Base-by-base conservation (phyloP, 2,888 invertebrate species). In the Ormyrus labotus region DNA sequence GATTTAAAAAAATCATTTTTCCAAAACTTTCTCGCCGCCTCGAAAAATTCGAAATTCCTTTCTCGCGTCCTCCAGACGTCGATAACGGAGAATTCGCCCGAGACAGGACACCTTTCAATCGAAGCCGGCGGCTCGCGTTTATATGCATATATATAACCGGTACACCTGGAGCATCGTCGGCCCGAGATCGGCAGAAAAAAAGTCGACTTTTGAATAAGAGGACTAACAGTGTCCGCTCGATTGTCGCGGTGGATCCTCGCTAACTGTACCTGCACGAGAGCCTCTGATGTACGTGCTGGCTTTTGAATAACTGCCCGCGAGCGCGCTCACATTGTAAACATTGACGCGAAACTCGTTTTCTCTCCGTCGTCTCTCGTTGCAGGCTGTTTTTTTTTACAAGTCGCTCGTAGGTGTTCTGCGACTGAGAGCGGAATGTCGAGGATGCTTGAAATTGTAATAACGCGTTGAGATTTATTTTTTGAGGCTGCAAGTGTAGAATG, bases 181-280 rank as follows among this genome's bases (percentile, higher is more conserved):
- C 1, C 19, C 19, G 19, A 19, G 19, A 19, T 3, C n/a, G 7
- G 13, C 10, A 57, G 5, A 11, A 13, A 57, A 57, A 69, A 11
- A 45, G 19, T 10, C 6, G 13, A 48, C 47, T 7, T 6, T 19
- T 51, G 48, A 47, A 50, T 47, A 19, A 50, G 51, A 13, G 45
- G 65, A 65, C 65, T 19, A 34, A 13, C n/a, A 34, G 19, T 10
- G 19, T 10, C n/a, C 53, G 47, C 45, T 57, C 47, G 47, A n/a
- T 57, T 51, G 57, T 9, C 55, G 55, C n/a, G 57, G 53, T 1
- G 7, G 10, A 57, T 45, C 55, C 57, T 57, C 57, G 11, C 13
- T 69, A 69, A 69, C 68, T 55, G 68, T 69, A 69, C 57, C 8
- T 11, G 19, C 7, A 19, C 8, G 34, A 45, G 10, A 45, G 7